Evolutionary conservation across 2,113 vertebrate species (phyloP), one percentile per base, ranked within the genome.

Genomic region (Mustela nigripes): DNA sequence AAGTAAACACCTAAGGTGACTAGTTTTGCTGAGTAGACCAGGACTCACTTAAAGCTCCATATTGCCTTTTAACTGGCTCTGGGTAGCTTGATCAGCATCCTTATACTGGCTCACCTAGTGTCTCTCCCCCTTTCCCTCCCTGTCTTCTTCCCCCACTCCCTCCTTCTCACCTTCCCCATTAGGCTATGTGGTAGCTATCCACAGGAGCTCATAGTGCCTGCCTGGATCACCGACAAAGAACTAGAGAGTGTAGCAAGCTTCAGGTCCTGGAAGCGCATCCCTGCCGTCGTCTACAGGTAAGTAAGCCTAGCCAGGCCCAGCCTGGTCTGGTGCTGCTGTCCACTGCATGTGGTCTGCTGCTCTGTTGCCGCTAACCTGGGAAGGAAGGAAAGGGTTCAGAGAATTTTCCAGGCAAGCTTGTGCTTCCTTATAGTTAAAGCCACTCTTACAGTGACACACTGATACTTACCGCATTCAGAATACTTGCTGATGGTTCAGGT

Each of bases 201-300:
- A 33, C 99, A 99, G 99, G 99, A 99, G 81, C 99, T 99, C 95
- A 99, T 99, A 73, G 99, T 99, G 88, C 99, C 99, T 1, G 99
- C 99, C 91, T 99, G 99, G 99, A 99, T 99, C 99, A 99, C 99
- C 0, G 99, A 99, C 98, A 99, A 99, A 97, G 99, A 99, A 98
- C 99, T 99, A 84, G 99, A 99, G 98, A 99, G 99, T 2, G 99
- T 99, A 98, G 99, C 99, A 1, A 99, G 99, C 92, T 99, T 99
- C 98, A 99, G 99, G 50, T 99, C 99, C 90, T 99, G 99, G 99
- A 99, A 99, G 97, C 99, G 99, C 96, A 99, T 99, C 99, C 99
- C 99, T 42, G 99, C 99, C 4, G 99, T 99, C 39, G 99, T 99
- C 98, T 99, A 99, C 98, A 99, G 99, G 99, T 99, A 91, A 97